Evolutionary conservation across 2,888 invertebrate species (phyloP).

Genomic region (Exephanes ischioxanthus): DNA sequence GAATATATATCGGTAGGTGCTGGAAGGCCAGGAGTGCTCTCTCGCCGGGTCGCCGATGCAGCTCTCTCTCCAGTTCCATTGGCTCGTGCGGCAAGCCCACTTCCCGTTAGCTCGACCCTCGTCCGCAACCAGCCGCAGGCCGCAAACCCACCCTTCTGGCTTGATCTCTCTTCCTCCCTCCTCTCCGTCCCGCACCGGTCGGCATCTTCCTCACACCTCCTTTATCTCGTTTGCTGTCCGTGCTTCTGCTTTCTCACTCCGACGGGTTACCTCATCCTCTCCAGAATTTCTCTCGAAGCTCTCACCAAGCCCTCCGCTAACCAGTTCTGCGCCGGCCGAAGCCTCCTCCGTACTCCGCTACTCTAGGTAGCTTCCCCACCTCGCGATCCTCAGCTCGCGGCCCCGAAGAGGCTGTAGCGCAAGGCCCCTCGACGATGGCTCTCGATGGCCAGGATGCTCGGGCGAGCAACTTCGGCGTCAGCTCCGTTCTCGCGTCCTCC

Average conservation of each 20-base stretch:
- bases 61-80: slow-evolving; percentile 68
- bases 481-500: slow-evolving; percentile 39
- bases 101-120: slow-evolving; percentile 78
- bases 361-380: background rate
- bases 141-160: slow-evolving; percentile 74
- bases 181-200: background rate
- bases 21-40: slow-evolving; percentile 58
- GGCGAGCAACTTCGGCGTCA: slow-evolving; percentile 35
- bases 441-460: slow-evolving; percentile 36
- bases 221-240: slow-evolving; percentile 40
- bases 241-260: slow-evolving; percentile 45
- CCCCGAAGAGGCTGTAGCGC: slow-evolving; percentile 18
- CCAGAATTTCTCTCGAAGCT: slow-evolving; percentile 48
- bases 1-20: slow-evolving; percentile 51
- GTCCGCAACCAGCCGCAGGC: slow-evolving; percentile 79
- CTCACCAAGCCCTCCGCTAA: slow-evolving; percentile 42
- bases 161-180: slow-evolving; percentile 37
- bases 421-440: slow-evolving; percentile 14
- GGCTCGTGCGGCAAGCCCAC: slow-evolving; percentile 76
- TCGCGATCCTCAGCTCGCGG: slow-evolving; percentile 10
- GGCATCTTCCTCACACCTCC: slow-evolving; percentile 18
- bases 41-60: slow-evolving; percentile 68
- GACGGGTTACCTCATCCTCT: slow-evolving; percentile 30
- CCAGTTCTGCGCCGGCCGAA: slow-evolving; percentile 35
- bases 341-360: slow-evolving; percentile 42